Conservation (phyloP, 1,140 invertebrate genomes). For the Drosophila punjabiensis region DNA sequence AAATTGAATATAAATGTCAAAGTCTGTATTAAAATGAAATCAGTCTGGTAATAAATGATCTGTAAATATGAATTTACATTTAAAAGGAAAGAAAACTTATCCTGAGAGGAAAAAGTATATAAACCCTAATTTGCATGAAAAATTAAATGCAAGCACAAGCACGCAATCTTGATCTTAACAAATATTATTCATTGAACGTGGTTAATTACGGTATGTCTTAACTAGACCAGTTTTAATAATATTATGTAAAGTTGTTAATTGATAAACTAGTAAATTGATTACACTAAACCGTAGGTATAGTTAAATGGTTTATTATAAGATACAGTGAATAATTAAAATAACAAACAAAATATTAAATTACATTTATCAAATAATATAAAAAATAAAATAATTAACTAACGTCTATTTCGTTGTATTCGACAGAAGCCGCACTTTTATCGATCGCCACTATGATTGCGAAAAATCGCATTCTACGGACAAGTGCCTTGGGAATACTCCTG, state of each 20-base stretch:
- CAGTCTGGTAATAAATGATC: background rate
- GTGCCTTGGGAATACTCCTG: slow-evolving; percentile 52
- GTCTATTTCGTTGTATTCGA: slow-evolving; percentile 1
- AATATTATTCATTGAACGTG: background rate
- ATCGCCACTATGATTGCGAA: slow-evolving; percentile 59
- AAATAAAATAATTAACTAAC: background rate
- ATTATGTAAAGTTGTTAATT: background rate
- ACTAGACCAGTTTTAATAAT: background rate
- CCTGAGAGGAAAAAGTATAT: background rate
- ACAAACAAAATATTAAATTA: no score
- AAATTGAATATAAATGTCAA: background rate
- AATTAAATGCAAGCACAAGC: background rate
- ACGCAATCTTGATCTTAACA: background rate
- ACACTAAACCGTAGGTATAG: background rate
- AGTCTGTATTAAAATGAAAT: background rate
- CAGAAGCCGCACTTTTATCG: background rate
- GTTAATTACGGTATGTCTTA: background rate
- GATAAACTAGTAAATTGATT: background rate
- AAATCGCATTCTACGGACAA: slow-evolving; percentile 53
- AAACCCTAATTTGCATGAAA: background rate
- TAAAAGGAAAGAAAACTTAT: background rate
- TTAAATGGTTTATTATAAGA: background rate
- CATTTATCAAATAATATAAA: no score
- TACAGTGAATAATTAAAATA: background rate
- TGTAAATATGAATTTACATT: background rate